Conservation (phyloP, 1,140 invertebrate species). For the Penaeus chinensis region DNA sequence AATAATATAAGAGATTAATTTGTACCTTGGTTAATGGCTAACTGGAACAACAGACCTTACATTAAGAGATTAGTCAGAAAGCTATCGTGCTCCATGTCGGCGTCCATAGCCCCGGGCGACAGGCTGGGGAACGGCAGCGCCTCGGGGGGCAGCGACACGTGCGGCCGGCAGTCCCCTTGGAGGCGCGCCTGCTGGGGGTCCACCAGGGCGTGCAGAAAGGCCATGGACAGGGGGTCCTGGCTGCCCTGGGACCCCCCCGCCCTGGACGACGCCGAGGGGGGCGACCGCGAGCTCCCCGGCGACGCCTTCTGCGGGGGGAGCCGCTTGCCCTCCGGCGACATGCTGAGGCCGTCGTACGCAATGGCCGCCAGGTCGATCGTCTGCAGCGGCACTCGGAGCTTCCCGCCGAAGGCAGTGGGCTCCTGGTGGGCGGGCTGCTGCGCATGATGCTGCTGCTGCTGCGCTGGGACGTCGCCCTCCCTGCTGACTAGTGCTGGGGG, state of each 20-base stretch:
- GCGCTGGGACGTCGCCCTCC: too few species aligned
- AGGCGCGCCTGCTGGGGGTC: conserved; percentile 39
- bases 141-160: not conserved
- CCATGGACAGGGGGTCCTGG: conserved; percentile 49
- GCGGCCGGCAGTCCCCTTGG: conserved; percentile 40
- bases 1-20: conserved; percentile 11
- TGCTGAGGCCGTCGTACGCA: conserved; percentile 19
- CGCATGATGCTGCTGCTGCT: too few species aligned
- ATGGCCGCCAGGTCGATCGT: conserved; percentile 52
- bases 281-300: too few species aligned
- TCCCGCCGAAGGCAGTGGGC: too few species aligned
- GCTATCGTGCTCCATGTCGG: conserved; percentile 53
- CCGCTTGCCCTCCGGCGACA: not conserved
- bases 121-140: conserved; percentile 51
- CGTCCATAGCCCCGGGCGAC: conserved; percentile 43
- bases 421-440: too few species aligned
- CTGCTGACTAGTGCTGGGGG: too few species aligned
- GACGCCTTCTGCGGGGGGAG: not conserved
- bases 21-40: conserved; percentile 20
- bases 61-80: conserved; percentile 53
- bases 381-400: conserved; percentile 24
- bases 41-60: conserved; percentile 11
- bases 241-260: not conserved
- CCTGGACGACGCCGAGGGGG: too few species aligned
- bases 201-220: conserved; percentile 52